Conservation (phyloP, 2,113 vertebrate species). For the Rynchops niger region DNA sequence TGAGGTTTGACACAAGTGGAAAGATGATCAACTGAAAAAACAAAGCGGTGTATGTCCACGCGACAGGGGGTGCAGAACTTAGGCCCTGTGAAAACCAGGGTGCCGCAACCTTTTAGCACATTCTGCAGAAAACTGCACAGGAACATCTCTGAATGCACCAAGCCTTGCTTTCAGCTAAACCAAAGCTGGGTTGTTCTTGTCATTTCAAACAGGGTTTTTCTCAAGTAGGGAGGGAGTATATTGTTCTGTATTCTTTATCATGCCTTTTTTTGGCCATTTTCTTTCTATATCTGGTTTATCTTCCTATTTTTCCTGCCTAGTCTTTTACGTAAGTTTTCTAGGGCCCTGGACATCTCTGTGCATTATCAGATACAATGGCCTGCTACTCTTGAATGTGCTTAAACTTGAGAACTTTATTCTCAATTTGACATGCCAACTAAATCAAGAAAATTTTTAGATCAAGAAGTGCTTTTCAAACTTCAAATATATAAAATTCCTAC, state of each 20-base stretch:
- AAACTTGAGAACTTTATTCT: neutral
- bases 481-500: neutral
- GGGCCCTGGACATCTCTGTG: neutral
- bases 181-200: neutral
- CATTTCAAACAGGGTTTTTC: fast-evolving
- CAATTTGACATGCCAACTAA: neutral
- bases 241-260: fast-evolving
- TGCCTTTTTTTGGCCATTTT: neutral
- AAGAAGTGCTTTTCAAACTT: neutral
- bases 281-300: neutral
- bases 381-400: neutral
- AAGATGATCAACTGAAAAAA: slow-evolving; percentile 51
- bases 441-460: neutral
- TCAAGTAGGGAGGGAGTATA: neutral
- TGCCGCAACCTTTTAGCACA: neutral
- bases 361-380: neutral
- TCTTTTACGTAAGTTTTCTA: neutral
- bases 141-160: neutral
- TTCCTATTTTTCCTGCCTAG: neutral
- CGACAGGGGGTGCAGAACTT: neutral
- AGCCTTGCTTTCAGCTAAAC: neutral
- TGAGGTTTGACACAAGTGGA: slow-evolving; percentile 61
- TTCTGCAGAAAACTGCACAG: neutral
- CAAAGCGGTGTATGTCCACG: slow-evolving; percentile 15
- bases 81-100: neutral